phyloP scores from a whole-genome alignment of 2,797 vertebrate genomes.

The Nyctibius grandis region DNA sequence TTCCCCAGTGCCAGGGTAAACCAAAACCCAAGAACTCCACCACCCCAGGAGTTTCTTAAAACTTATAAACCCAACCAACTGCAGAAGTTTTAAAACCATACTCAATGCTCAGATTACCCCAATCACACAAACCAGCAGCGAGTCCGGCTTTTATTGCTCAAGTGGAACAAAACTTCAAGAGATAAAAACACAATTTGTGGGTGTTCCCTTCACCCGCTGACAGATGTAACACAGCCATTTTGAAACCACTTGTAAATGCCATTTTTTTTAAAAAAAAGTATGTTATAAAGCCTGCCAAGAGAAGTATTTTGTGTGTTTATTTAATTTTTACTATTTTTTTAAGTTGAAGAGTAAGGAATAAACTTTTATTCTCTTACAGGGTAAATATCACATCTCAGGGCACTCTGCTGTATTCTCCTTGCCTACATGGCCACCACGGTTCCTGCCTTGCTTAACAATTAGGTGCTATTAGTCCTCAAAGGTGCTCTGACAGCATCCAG shows the following conservation, averaged over 20 bases:
- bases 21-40: slow-evolving; percentile 1
- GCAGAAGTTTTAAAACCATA: slow-evolving; percentile 46
- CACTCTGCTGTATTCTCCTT: background rate
- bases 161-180: slow-evolving; percentile 70
- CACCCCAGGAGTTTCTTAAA: slow-evolving; percentile 47
- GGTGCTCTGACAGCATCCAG: slow-evolving; percentile 8
- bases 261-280: slow-evolving; percentile 1
- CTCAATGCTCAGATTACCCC: slow-evolving; percentile 22
- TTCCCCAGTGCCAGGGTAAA: slow-evolving; percentile 2
- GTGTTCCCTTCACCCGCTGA: slow-evolving; percentile 70
- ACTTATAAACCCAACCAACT: slow-evolving; percentile 36
- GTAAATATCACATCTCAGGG: slow-evolving; percentile 2
- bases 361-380: slow-evolving; percentile 37
- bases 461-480: slow-evolving; percentile 23
- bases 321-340: slow-evolving; percentile 60
- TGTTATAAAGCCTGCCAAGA: slow-evolving; percentile 57
- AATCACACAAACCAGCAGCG: slow-evolving; percentile 52
- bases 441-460: slow-evolving; percentile 19
- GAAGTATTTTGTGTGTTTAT: slow-evolving; percentile 59
- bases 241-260: slow-evolving; percentile 71
- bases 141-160: slow-evolving; percentile 65
- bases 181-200: slow-evolving; percentile 72
- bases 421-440: background rate
- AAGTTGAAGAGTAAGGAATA: slow-evolving; percentile 39
- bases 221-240: slow-evolving; percentile 72